A percentile compares a stretch with the other conserved stretches of the same genome.
Evolutionary conservation across 2,888 invertebrate genomes (phyloP).

Genomic region (Sarcophaga caerulescens): DNA sequence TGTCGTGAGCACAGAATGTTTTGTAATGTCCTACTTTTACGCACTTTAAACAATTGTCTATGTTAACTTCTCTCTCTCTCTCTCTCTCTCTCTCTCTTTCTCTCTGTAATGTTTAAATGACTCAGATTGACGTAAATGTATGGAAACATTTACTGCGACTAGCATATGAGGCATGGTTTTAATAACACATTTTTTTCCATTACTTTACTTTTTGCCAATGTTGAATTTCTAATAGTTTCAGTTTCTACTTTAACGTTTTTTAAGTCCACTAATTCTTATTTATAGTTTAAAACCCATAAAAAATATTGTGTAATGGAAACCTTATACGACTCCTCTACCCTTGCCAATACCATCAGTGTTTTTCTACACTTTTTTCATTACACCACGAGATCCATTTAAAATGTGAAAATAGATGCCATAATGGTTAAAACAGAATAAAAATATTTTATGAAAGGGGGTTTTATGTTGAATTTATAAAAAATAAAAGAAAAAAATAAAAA

Average conservation of each 20-base stretch:
- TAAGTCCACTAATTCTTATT: conserved; percentile 57
- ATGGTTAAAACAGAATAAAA: no score
- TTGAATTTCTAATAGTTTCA: not conserved
- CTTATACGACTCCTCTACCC: not conserved
- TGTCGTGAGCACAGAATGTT: no score
- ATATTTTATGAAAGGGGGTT: no score
- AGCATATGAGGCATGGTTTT: not conserved
- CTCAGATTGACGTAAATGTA: conserved; percentile 37
- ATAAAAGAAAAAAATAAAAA: no score
- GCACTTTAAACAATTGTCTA: not conserved
- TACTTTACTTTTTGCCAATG: no score
- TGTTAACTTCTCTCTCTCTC: no score
- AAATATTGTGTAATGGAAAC: conserved; percentile 55
- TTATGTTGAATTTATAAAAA: no score
- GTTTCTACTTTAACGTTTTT: not conserved
- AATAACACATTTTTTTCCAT: not conserved
- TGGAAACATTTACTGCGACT: conserved; percentile 33
- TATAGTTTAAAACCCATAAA: conserved; percentile 57
- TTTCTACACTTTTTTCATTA: no score
- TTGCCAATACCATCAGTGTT: no score
- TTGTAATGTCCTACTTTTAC: not conserved
- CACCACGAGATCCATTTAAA: no score
- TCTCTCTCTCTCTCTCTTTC: not conserved
- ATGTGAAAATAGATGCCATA: no score
- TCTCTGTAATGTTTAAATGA: conserved; percentile 27